These are phyloP conservation scores for Paratrypauchen microcephalus DNA, from an alignment of 2,797 vertebrate genomes.

Conservation along the genomic window DNA sequence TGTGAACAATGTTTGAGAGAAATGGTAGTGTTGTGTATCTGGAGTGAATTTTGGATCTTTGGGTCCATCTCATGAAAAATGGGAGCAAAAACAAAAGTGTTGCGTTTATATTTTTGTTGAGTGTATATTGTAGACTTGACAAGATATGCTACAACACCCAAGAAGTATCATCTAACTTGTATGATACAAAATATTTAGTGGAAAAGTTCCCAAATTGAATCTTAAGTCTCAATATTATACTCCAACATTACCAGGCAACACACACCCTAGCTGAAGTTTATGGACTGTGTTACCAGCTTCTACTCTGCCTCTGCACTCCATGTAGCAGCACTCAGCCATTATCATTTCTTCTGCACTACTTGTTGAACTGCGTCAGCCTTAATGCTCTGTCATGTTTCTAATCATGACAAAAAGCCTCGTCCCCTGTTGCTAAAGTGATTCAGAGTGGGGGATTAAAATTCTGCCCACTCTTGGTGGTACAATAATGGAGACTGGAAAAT, in stretches of 20 bases:
- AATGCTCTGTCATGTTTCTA: conserved; percentile 68
- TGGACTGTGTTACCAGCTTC: conserved; percentile 13
- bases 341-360: conserved; percentile 51
- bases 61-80: no score
- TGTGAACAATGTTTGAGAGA: no score
- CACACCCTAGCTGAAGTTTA: conserved; percentile 23
- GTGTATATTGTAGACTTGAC: background rate
- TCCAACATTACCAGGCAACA: conserved; percentile 9
- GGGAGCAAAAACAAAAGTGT: no score
- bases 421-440: conserved; percentile 60
- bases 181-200: background rate
- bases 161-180: background rate
- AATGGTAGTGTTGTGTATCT: no score
- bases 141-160: background rate
- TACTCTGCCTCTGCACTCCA: conserved; percentile 27
- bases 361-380: conserved; percentile 56
- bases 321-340: conserved; percentile 42
- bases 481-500: conserved; percentile 73
- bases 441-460: conserved; percentile 65
- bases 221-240: background rate
- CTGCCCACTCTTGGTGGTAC: conserved; percentile 63
- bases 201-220: background rate
- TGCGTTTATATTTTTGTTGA: no score
- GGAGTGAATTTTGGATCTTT: no score
- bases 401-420: conserved; percentile 65